phyloP scores from a whole-genome alignment of 2,113 vertebrate species.

The Struthidea cinerea region DNA sequence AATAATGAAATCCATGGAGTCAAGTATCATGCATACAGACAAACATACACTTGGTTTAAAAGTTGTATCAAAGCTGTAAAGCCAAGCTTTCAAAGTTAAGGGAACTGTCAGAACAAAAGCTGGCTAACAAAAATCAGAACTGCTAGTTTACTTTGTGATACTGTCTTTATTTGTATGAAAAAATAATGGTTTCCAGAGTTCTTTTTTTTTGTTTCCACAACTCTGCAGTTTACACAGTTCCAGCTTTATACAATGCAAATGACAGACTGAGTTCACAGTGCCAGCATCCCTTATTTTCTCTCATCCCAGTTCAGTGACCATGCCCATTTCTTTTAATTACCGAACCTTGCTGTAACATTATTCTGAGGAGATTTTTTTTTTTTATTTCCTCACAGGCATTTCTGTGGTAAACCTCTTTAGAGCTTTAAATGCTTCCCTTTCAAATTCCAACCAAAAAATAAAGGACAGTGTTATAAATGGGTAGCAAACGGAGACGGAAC shows the following conservation, averaged over 20 bases:
- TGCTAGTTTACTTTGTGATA: not conserved
- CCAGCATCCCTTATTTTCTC: not conserved
- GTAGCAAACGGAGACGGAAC: not conserved
- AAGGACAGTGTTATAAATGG: not conserved
- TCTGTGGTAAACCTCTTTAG: not conserved
- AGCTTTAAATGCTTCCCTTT: not conserved
- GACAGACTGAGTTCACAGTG: not conserved
- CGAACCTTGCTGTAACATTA: not conserved
- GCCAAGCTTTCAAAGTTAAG: not conserved
- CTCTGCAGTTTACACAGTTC: not conserved
- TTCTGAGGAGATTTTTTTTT: not conserved
- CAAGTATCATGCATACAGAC: not conserved
- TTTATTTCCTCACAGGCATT: not conserved
- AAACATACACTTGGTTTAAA: not conserved
- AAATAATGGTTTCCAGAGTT: slow-evolving; percentile 11
- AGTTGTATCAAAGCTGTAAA: not conserved
- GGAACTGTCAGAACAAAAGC: not conserved
- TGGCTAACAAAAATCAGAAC: not conserved
- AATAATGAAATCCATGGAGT: not conserved
- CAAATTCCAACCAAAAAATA: not conserved
- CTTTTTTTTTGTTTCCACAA: not conserved
- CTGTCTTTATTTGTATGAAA: not conserved
- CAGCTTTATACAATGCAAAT: not conserved
- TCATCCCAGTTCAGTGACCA: not conserved
- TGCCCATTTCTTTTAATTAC: not conserved